Evolutionary conservation across 2,113 vertebrate species (phyloP), one percentile per base, ranked within the genome.

Genomic region (Lepisosteus osseus): DNA sequence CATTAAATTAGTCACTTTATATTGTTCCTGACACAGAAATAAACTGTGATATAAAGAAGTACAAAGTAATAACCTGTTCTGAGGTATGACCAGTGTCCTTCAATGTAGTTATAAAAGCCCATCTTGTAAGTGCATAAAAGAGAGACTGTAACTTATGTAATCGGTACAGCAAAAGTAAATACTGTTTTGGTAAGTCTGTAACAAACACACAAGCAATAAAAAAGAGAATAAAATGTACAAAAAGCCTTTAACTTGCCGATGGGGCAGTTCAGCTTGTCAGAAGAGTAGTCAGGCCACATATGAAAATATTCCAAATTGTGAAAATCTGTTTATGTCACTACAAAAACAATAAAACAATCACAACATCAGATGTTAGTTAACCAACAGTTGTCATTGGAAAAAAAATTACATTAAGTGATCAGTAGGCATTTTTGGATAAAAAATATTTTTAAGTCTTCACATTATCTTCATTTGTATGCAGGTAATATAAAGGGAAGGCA

Each of bases 391-490:
- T 80, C 79, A 76, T 70, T 75, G 70, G 76, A 77, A 72, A 79
- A 0, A 83, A 78, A 80, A 70, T 2, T 65, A 76, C 72, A 77
- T 78, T 71, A 66, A 83, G 79, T 86, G 83, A 86, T 93, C 91
- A 93, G 91, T 92, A 93, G 90, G 89, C 86, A 79, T 83, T 86
- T 85, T 82, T 82, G 79, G 78, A 81, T 87, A 78, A 87, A 73
- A 84, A 82, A 75, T 74, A 61, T 65, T 62, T 77, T 67, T 77
- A 89, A 82, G 86, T 84, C 82, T 93, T 93, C 91, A 93, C 91
- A 93, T 93, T 92, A 85, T 92, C 84, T 87, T 90, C 83, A 89
- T 87, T 87, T 78, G 76, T 80, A 86, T 84, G 83, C 75, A 80
- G 72, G 77, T 82, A 79, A 82, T 86, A 89, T 70, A 85, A 82